Base-by-base conservation (phyloP, 2,113 vertebrate genomes). In the Coturnix japonica region DNA sequence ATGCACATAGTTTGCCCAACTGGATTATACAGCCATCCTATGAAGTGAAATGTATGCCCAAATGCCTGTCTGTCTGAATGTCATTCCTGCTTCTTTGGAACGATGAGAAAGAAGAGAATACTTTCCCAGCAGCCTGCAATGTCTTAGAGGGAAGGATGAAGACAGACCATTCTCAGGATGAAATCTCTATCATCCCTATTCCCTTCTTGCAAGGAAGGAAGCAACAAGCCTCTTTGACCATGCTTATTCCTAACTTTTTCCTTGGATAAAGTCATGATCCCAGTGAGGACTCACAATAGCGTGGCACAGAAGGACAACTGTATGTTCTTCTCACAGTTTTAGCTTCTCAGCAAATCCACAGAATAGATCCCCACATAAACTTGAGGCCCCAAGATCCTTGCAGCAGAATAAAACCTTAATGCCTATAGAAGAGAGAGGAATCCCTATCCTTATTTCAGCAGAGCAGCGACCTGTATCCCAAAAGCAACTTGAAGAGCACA, bases 191-290 rank as follows among this genome's bases (percentile, higher is more conserved):
- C 14, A 86, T 61, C 28, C 13, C 30, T 51, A 7, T 15, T 57
- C 12, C 21, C 6, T 57, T 85, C n/a, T 75, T 7, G 3, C 9
- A 7, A 77, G 39, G 57, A 86, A 56, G n/a, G 57, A 90, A 84
- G 43, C 4, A 67, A 65, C 33, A 33, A 61, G 8, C 17, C 23
- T 73, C 22, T 26, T 1, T 46, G 54, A 37, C 21, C 26, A 5
- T 0, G 0, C 6, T 22, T 6, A 1, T 72, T 86, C 16, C 39
- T 75, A 31, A 8, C 37, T 53, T n/a, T 53, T 63, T 59, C 28
- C 56, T 85, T 43, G 56, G 31, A 18, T 18, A 56, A 75, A 71
- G 11, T 4, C 33, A 3, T 8, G 11, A 37, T 35, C 37, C 28
- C 35, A 57, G 4, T 12, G 17, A 18, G 20, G 39, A 23, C 21